phyloP scores from a whole-genome alignment of 2,888 invertebrate genomes.

The Melikaiella ostensackeni region DNA sequence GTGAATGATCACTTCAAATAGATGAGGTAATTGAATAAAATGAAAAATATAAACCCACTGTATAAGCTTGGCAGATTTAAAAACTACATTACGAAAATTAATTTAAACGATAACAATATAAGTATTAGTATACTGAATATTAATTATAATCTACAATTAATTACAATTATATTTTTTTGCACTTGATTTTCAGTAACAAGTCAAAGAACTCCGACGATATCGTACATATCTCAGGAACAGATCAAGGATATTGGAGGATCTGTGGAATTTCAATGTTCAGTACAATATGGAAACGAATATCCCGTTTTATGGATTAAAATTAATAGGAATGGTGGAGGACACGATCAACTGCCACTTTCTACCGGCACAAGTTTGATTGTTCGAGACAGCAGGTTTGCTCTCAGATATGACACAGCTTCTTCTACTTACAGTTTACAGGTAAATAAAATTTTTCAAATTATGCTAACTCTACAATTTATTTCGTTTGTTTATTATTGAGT shows the following conservation, averaged over 20 bases:
- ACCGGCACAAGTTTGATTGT: conserved; percentile 91
- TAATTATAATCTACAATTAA: neutral
- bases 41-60: no score
- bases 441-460: conserved; percentile 43
- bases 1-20: neutral
- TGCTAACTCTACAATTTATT: no score
- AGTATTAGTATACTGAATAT: neutral
- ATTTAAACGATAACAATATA: neutral
- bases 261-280: conserved; percentile 92
- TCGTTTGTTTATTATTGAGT: no score
- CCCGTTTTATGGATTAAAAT: conserved; percentile 90
- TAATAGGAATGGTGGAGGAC: conserved; percentile 79
- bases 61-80: neutral
- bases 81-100: neutral
- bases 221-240: conserved; percentile 94
- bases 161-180: neutral
- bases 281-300: conserved; percentile 89
- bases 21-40: neutral
- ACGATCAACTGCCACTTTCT: conserved; percentile 89
- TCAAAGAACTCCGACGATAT: conserved; percentile 92
- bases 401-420: conserved; percentile 88
- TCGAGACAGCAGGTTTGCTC: conserved; percentile 89
- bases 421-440: conserved; percentile 89
- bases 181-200: conserved; percentile 78
- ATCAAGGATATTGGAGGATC: conserved; percentile 94